These are phyloP conservation scores for Pogonus chalceus DNA, from an alignment of 1,140 invertebrate species.

Conservation along the genomic window DNA sequence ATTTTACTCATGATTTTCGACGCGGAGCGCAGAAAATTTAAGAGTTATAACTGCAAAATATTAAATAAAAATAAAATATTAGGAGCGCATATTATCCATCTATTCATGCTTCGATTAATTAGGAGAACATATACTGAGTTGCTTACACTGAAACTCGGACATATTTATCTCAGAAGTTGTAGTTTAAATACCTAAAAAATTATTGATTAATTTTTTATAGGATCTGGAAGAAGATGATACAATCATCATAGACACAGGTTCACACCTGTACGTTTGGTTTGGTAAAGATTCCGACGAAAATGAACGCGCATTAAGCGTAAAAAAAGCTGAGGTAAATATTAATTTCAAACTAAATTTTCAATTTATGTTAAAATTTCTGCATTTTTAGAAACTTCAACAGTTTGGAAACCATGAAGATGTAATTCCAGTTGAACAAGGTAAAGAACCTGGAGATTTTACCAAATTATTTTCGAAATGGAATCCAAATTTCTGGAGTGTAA, in stretches of 20 bases:
- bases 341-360: conserved; percentile 6
- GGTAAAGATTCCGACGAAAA: conserved; percentile 58
- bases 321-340: conserved; percentile 45
- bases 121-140: no score
- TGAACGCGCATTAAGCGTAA: conserved; percentile 48
- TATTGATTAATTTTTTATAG: no score
- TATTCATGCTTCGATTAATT: no score
- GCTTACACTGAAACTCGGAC: no score
- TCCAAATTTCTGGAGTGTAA: conserved; percentile 42
- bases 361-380: conserved; percentile 14
- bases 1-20: no score
- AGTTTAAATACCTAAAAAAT: no score
- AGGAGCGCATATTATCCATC: no score
- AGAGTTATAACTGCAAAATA: no score
- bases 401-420: conserved; percentile 49
- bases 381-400: conserved; percentile 43
- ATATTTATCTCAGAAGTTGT: no score
- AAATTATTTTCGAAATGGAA: conserved; percentile 61
- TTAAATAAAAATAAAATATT: no score
- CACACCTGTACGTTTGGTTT: conserved; percentile 66
- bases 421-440: conserved; percentile 52
- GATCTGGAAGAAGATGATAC: conserved; percentile 67
- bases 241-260: conserved; percentile 62
- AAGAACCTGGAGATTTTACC: conserved; percentile 57
- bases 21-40: no score